Percentiles rank a stretch among this genome's conserved stretches.
Evolutionary conservation across 1,140 invertebrate species (phyloP).

Genomic region (Homarus americanus): DNA sequence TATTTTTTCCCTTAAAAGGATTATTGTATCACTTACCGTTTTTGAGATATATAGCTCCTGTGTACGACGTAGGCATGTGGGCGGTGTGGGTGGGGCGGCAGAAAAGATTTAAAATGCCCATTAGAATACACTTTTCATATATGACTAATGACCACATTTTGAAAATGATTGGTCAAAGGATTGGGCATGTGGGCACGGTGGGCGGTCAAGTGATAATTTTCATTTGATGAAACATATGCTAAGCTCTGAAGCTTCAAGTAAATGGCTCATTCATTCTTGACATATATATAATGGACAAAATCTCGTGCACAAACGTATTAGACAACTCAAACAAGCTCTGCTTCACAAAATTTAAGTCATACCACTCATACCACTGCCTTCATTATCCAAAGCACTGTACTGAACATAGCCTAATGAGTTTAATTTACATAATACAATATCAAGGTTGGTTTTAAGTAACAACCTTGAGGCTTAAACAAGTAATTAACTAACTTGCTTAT

Average conservation of each 20-base stretch:
- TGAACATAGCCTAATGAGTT: too few relatives aligned
- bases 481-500: too few relatives aligned
- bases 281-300: slow-evolving; percentile 46
- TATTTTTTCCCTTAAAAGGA: slow-evolving; percentile 50
- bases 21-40: slow-evolving; percentile 63
- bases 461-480: too few relatives aligned
- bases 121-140: slow-evolving; percentile 67
- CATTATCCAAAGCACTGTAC: slow-evolving; percentile 22
- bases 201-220: slow-evolving; percentile 51
- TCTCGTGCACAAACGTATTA: slow-evolving; percentile 37
- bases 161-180: slow-evolving; percentile 69
- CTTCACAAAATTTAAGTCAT: slow-evolving; percentile 40
- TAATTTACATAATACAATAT: too few relatives aligned
- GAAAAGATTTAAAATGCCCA: slow-evolving; percentile 70
- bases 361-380: slow-evolving; percentile 45
- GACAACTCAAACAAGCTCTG: slow-evolving; percentile 56
- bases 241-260: slow-evolving; percentile 47
- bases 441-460: too few relatives aligned
- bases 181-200: slow-evolving; percentile 52
- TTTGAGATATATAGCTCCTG: slow-evolving; percentile 72
- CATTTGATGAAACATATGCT: slow-evolving; percentile 56
- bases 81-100: slow-evolving; percentile 62
- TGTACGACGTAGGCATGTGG: slow-evolving; percentile 54
- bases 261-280: slow-evolving; percentile 50
- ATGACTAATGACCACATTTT: slow-evolving; percentile 66